Evolutionary conservation across 2,113 vertebrate genomes (phyloP).

Genomic region (Pelusios castaneus): DNA sequence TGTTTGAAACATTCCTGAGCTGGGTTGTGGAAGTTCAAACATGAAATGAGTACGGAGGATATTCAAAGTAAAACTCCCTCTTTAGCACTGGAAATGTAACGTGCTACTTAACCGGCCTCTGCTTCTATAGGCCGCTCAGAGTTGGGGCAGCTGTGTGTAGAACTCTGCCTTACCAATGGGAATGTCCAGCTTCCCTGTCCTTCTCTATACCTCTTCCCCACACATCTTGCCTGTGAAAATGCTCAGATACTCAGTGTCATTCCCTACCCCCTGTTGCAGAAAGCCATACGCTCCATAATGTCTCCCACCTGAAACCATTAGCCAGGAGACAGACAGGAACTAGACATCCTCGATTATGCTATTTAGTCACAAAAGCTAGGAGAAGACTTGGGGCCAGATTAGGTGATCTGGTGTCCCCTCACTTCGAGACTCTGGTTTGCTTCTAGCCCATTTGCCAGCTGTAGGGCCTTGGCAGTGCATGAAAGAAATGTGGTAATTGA

Average conservation of each 20-base stretch:
- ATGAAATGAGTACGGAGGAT: background rate
- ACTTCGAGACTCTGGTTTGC: background rate
- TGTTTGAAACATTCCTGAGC: slow-evolving; percentile 5
- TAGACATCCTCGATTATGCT: background rate
- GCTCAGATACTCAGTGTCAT: background rate
- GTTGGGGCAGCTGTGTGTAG: background rate
- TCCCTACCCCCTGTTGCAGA: background rate
- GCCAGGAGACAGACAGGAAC: background rate
- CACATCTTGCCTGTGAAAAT: background rate
- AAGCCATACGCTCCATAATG: rapidly evolving
- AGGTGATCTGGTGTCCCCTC: background rate
- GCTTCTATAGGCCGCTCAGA: background rate
- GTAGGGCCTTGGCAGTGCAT: background rate
- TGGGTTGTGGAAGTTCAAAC: background rate
- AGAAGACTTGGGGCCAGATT: background rate
- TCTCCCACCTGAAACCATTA: background rate
- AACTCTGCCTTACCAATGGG: background rate
- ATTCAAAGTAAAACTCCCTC: background rate
- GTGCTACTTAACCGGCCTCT: background rate
- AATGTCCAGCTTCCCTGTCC: background rate
- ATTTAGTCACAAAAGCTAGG: background rate
- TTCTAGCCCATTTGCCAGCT: background rate
- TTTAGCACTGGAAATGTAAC: background rate
- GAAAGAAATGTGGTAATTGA: background rate
- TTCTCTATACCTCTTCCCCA: background rate